Base-by-base conservation (phyloP, 2,113 vertebrate genomes). In the Cynocephalus volans region DNA sequence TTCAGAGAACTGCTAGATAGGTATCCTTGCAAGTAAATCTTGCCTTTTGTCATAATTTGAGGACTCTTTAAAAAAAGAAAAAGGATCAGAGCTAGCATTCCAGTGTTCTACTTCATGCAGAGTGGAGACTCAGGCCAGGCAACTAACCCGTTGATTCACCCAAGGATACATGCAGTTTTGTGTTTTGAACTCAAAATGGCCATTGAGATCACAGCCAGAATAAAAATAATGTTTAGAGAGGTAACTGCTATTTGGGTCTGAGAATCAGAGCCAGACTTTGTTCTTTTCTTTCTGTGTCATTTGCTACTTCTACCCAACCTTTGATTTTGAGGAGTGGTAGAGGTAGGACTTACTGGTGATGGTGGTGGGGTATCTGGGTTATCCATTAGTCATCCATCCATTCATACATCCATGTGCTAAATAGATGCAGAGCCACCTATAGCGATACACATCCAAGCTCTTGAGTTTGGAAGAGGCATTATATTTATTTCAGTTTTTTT, bases 31-130 rank as follows among this genome's bases (percentile, higher is more conserved):
- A n/a, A 88, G 54, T 24, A 84, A 93, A 65, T 87, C 11, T 88
- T 65, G 31, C 13, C 70, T 95, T 96, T 89, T 6, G 50, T 70
- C 58, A 65, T 52, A 12, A n/a, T 93, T 94, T 96, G 65, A 81
- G 36, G 80, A 72, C 14, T 88, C 24, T 62, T 14, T 36, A 84
- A 41, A 64, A 60, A 65, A 64, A 96, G n/a, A 19, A 76, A 65
- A 80, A 12, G 13, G 45, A 58, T 54, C 58, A 93, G 24, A 72
- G 48, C 2, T 8, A 50, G 92, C 64, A 65, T 65, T 79, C 19
- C 62, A 50, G 92, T 58, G 60, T 65, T 79, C 19, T 56, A 31
- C 14, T 60, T 72, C 36, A n/a, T n/a, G 64, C n/a, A 75, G 62
- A 79, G 87, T 87, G 75, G 41, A 41, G 41, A 97, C 45, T 94